phyloP scores from a whole-genome alignment of 2,888 invertebrate genomes.

The Villa cingulata region DNA sequence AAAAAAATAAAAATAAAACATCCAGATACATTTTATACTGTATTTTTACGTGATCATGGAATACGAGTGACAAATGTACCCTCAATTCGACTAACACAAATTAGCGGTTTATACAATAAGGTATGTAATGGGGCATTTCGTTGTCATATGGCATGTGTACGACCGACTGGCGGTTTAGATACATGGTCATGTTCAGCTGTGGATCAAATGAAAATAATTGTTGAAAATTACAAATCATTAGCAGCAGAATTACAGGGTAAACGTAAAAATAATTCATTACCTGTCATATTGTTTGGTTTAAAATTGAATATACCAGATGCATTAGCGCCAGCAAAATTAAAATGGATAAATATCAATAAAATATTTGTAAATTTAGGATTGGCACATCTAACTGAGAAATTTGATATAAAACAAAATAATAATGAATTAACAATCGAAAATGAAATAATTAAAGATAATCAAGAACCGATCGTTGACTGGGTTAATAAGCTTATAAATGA shows the following conservation, averaged over 20 bases:
- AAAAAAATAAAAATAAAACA: too few species aligned
- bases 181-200: conserved; percentile 35
- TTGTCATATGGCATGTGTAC: conserved; percentile 55
- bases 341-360: conserved; percentile 53
- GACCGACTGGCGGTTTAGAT: conserved; percentile 48
- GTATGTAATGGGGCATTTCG: conserved; percentile 46
- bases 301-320: conserved; percentile 46
- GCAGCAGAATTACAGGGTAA: conserved; percentile 21
- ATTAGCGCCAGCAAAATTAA: conserved; percentile 47
- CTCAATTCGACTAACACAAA: conserved; percentile 35
- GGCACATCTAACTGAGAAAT: conserved; percentile 31
- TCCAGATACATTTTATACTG: conserved; percentile 22
- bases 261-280: conserved; percentile 35
- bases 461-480: not conserved
- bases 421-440: not conserved
- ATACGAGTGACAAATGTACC: conserved; percentile 41
- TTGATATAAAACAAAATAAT: conserved; percentile 19
- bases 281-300: conserved; percentile 53
- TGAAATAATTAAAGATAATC: not conserved
- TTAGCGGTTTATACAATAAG: conserved; percentile 39
- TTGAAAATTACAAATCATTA: conserved; percentile 38
- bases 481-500: not conserved
- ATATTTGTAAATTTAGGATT: conserved; percentile 52
- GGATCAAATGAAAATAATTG: conserved; percentile 43
- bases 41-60: conserved; percentile 52